Percentiles rank a stretch among this genome's conserved stretches.
Conservation (phyloP, 2,113 vertebrate genomes). For the Ascaphus truei region DNA sequence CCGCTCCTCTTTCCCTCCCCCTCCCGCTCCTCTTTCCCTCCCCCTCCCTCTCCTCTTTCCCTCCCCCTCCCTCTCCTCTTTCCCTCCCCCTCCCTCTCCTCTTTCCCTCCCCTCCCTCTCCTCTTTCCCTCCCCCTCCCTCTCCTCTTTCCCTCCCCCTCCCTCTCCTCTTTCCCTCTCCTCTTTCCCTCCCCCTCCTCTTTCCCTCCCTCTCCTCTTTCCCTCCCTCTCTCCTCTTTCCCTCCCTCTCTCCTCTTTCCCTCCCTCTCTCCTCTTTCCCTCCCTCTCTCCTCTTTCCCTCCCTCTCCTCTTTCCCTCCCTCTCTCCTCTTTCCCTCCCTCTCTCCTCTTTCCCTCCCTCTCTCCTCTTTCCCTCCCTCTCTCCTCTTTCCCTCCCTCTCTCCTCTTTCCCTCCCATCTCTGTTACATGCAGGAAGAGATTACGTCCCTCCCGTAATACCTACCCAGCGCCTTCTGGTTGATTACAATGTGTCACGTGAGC, state of each 20-base stretch:
- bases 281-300: neutral
- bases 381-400: neutral
- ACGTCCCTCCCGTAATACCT: too few relatives aligned
- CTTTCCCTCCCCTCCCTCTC: neutral
- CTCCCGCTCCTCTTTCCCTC: too few relatives aligned
- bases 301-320: neutral
- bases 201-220: neutral
- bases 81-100: neutral
- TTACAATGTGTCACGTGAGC: too few relatives aligned
- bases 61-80: neutral
- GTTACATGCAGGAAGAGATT: too few relatives aligned
- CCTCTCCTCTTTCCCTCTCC: neutral
- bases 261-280: constrained; percentile 26
- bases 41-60: too few relatives aligned
- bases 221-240: neutral
- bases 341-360: too few relatives aligned
- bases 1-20: neutral
- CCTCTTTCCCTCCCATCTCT: neutral
- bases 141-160: neutral
- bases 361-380: neutral
- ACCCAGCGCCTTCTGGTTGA: too few relatives aligned
- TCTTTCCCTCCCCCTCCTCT: neutral
- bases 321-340: neutral
- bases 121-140: neutral
- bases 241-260: constrained; percentile 39